Base-by-base conservation (phyloP, 2,888 invertebrate species). In the Ochlodes sylvanus region DNA sequence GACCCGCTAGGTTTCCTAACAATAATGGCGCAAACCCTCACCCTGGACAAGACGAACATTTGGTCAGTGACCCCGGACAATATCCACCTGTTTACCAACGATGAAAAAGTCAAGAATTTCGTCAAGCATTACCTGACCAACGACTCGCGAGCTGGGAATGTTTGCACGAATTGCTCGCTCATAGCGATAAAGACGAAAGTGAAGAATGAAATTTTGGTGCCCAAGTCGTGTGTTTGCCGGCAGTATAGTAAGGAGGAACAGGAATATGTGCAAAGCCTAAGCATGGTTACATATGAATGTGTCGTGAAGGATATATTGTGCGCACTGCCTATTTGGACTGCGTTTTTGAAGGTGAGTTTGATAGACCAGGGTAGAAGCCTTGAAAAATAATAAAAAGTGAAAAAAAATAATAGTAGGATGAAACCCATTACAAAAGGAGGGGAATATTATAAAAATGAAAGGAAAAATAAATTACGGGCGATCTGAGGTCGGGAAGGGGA, bases 1-100 rank as follows among this genome's bases (percentile, higher is more conserved):
- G 98, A 98, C 91, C 98, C 98, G 0, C 93, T 95, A 77, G 97
- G 97, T 2, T 96, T 96, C 80, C 95, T 96, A 80, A 97, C 96
- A 73, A 94, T 97, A 65, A 89, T 97, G 61, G 97, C 97, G 0
- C 96, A 96, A 78, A 96, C 97, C 0, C 85, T 97, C n/a, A 97
- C 97, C 0, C 94, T 96, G 38, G 96, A 97, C 75, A 94, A 94
- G 70, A 89, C 95, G 60, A 94, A 95, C 76, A 94, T 96, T 0
- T 97, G 97, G 97, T 94, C 95, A 17, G 94, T 94, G 0, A 88
- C 93, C 0, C 92, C 95, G 0, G 95, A 95, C 73, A 95, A 95
- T 71, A 95, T 97, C n/a, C 94, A 95, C 15, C 94, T 96, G 0
- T 97, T 97, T 80, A 96, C 97, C 0, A 96, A 95, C 71, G 96